Conservation (phyloP, 2,888 invertebrate species). For the Tenthredo livida region DNA sequence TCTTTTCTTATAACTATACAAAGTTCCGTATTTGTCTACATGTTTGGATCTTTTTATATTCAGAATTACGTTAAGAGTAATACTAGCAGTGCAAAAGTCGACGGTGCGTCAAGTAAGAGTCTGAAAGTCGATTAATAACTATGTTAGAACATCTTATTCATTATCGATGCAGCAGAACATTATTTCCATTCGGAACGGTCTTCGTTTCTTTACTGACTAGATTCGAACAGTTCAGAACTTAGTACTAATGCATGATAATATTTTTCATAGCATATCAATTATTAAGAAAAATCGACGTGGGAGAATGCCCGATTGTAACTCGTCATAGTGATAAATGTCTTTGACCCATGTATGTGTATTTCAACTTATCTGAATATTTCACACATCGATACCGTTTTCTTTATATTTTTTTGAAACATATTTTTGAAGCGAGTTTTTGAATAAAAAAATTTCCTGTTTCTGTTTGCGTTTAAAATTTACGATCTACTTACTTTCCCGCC, state of each 20-base stretch:
- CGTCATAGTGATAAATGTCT: too few relatives aligned
- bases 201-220: background rate
- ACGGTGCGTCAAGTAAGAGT: background rate
- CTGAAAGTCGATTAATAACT: background rate
- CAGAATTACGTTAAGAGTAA: constrained; percentile 81
- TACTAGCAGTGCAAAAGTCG: background rate
- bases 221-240: background rate
- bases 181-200: background rate
- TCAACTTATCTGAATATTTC: too few relatives aligned
- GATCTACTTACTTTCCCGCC: background rate
- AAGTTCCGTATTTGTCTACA: constrained; percentile 86
- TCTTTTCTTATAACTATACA: constrained; percentile 83
- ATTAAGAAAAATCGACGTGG: too few relatives aligned
- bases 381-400: too few relatives aligned
- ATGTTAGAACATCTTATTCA: background rate
- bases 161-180: background rate
- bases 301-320: too few relatives aligned
- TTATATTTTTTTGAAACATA: too few relatives aligned
- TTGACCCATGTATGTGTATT: too few relatives aligned
- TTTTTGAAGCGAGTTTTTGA: too few relatives aligned
- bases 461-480: background rate
- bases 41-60: constrained; percentile 89
- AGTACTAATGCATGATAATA: background rate
- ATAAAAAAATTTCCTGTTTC: background rate
- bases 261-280: background rate